phyloP scores from a whole-genome alignment of 2,888 invertebrate species.

The Tiliacea aurago region DNA sequence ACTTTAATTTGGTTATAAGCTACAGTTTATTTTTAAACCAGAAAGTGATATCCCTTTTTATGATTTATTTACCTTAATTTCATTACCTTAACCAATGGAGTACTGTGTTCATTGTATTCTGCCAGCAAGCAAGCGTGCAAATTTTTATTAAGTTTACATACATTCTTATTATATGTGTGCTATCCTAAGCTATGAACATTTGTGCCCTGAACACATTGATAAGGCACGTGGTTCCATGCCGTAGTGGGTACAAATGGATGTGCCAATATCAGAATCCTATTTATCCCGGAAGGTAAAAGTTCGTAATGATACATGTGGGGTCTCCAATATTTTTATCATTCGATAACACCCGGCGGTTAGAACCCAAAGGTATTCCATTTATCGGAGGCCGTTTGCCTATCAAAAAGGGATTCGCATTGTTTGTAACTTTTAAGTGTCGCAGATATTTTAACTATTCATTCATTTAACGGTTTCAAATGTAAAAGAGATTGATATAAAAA shows the following conservation, averaged over 20 bases:
- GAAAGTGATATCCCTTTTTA: too few species aligned
- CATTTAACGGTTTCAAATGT: conserved; percentile 10
- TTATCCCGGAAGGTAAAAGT: conserved; percentile 38
- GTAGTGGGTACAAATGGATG: conserved; percentile 27
- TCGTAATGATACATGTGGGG: conserved; percentile 52
- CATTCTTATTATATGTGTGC: not conserved
- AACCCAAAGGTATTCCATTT: conserved; percentile 54
- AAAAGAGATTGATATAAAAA: conserved; percentile 4
- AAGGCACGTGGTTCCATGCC: not conserved
- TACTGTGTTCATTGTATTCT: too few species aligned
- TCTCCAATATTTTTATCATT: conserved; percentile 55
- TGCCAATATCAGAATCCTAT: conserved; percentile 39
- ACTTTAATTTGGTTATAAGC: too few species aligned
- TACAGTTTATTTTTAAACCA: too few species aligned
- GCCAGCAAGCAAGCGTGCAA: too few species aligned
- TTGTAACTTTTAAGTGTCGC: conserved; percentile 23
- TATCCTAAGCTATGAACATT: not conserved
- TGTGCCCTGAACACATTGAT: not conserved
- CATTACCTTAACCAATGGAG: too few species aligned
- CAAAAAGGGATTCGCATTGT: conserved; percentile 41
- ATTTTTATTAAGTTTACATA: too few species aligned
- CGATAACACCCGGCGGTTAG: conserved; percentile 47
- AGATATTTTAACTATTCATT: conserved; percentile 40
- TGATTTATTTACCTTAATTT: too few species aligned
- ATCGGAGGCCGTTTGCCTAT: conserved; percentile 32